Base-by-base conservation (phyloP, 2,113 vertebrate species). In the Solea senegalensis region DNA sequence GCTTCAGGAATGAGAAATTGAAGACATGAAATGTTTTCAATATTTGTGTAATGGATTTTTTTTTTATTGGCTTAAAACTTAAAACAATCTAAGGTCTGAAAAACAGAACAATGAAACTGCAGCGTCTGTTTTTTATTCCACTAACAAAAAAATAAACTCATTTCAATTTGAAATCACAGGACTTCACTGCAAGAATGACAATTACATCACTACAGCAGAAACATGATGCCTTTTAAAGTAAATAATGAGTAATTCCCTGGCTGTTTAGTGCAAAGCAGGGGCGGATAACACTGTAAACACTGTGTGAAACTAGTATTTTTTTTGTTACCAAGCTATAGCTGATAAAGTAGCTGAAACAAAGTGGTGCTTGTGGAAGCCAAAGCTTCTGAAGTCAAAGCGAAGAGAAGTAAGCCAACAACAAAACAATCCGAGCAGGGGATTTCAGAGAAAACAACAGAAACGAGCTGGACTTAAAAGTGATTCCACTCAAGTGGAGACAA, bases 301-400 rank as follows among this genome's bases (percentile, higher is more conserved):
- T 60, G 48, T 27, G 57, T 77, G 70, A 67, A 81, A 58, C 40
- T 52, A 27, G 14, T 55, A 9, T 78, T 74, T 78, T 81, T 53
- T 44, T 34, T n/a, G 4, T 50, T 2, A 68, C 59, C n/a, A 44
- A 16, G 14, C 41, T 54, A 54, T 55, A 40, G 66, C 69, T 84
- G 78, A 85, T 85, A 76, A 86, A 80, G 72, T 15, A 57, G 48
- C 54, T 39, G 4, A 69, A 65, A 83, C 68, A 85, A 82, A 80
- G 85, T 27, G 15, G 74, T 71, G 8, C 64, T 85, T 86, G 78
- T 88, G 46, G 28, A 57, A 69, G 67, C 4, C 3, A 2, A 14
- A 65, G 62, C 9, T 9, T 61, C 60, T 69, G 53, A 68, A 70
- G 66, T 65, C 77, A 65, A 52, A 41, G 41, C 39, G 6, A 40